These are phyloP conservation scores for Passerina amoena DNA, from an alignment of 2,113 vertebrate genomes.

Conservation along the genomic window DNA sequence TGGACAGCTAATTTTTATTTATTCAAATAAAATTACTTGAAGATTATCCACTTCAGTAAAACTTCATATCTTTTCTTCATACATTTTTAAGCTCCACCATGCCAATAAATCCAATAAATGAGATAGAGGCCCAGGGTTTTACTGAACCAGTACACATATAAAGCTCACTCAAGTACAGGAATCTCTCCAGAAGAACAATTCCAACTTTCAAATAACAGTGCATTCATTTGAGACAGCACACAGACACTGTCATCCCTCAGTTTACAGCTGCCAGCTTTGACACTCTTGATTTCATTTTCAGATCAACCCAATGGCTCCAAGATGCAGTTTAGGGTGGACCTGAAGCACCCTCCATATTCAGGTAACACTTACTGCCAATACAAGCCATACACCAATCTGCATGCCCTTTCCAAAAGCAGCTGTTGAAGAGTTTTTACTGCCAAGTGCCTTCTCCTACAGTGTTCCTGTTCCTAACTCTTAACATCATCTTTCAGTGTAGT, in stretches of 20 bases:
- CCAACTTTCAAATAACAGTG: not conserved
- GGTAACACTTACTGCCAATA: not conserved
- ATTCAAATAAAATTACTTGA: not conserved
- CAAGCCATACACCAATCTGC: not conserved
- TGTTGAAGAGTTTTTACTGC: not conserved
- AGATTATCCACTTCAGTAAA: not conserved
- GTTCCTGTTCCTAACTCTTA: not conserved
- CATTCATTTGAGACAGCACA: not conserved
- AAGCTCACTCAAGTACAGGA: not conserved
- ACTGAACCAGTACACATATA: not conserved
- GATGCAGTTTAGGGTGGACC: not conserved
- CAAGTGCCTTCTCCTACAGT: not conserved
- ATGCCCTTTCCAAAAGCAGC: not conserved
- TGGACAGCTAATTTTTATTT: not conserved
- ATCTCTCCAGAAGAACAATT: not conserved
- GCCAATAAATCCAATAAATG: not conserved
- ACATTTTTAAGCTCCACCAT: not conserved
- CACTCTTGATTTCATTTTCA: not conserved
- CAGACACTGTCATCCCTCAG: not conserved
- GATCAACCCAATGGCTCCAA: not conserved
- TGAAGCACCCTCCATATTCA: not conserved
- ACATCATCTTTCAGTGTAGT: not conserved
- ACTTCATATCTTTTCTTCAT: fast-evolving
- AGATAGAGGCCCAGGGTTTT: not conserved
- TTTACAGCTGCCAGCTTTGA: not conserved